phyloP scores from a whole-genome alignment of 2,888 invertebrate genomes.

The Dasypolia templi region DNA sequence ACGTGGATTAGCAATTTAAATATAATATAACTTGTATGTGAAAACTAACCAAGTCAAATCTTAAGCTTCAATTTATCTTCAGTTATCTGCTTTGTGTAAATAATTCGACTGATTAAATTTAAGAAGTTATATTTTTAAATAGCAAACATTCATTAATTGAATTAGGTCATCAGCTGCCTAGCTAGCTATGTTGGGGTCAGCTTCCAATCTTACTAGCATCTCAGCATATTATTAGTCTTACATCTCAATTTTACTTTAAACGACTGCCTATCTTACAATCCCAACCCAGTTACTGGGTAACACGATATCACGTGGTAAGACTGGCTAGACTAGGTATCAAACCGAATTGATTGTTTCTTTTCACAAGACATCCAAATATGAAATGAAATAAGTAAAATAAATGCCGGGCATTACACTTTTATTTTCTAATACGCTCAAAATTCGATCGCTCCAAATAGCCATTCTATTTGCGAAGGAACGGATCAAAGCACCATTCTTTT shows the following conservation, averaged over 20 bases:
- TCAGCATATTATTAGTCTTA: no score
- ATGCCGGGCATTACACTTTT: not conserved
- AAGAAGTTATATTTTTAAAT: no score
- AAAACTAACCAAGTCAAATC: no score
- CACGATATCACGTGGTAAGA: not conserved
- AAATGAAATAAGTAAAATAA: not conserved
- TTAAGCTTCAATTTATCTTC: no score
- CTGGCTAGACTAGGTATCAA: not conserved
- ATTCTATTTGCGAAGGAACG: not conserved
- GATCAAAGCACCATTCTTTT: not conserved
- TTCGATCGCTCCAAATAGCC: not conserved
- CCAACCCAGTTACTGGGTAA: not conserved
- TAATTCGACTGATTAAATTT: no score
- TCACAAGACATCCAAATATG: not conserved
- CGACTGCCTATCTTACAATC: not conserved
- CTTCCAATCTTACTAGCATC: not conserved
- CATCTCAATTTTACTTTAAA: not conserved
- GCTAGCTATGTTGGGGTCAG: not conserved
- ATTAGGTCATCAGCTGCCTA: not conserved
- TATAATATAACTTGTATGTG: no score
- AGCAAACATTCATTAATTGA: constrained; percentile 5
- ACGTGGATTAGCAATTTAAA: no score
- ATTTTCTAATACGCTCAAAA: not conserved
- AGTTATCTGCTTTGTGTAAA: no score
- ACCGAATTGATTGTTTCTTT: not conserved